A percentile compares a stretch with the other conserved stretches of the same genome.
Evolutionary conservation across 2,888 invertebrate species (phyloP).

Genomic region (Sympetrum striolatum): DNA sequence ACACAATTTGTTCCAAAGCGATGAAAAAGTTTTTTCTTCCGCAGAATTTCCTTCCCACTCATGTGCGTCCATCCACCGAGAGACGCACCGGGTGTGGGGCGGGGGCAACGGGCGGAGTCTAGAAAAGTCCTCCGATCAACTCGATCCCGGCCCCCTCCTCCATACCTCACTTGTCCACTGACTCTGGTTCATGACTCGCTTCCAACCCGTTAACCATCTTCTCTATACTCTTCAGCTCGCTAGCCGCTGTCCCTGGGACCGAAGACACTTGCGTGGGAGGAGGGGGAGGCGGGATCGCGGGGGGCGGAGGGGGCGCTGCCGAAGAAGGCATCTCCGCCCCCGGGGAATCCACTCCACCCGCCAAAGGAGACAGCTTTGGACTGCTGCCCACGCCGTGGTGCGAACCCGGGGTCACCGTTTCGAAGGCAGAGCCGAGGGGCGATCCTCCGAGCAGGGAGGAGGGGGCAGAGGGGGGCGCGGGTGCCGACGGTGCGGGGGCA

Average conservation of each 20-base stretch:
- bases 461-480: constrained; percentile 52
- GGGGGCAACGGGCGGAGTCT: not conserved
- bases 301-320: constrained; percentile 46
- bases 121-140: constrained; percentile 49
- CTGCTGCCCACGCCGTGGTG: constrained; percentile 52
- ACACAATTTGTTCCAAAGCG: not conserved
- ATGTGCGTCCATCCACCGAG: not conserved
- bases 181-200: constrained; percentile 37
- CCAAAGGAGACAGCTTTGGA: constrained; percentile 61
- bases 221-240: constrained; percentile 94
- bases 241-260: constrained; percentile 65
- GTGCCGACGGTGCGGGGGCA: constrained; percentile 50
- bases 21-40: not conserved
- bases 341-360: constrained; percentile 49
- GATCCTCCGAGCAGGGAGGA: constrained; percentile 61
- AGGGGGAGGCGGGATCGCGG: constrained; percentile 59
- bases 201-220: constrained; percentile 97
- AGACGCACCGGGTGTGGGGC: constrained; percentile 35
- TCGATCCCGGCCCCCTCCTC: constrained; percentile 39
- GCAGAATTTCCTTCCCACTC: not conserved
- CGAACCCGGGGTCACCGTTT: constrained; percentile 83
- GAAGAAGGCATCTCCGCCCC: constrained; percentile 50
- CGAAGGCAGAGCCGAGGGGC: constrained; percentile 82
- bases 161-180: constrained; percentile 35
- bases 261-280: constrained; percentile 58